Percentiles rank a stretch among this genome's conserved stretches.
These are phyloP conservation scores for Bovichtus diacanthus DNA, from an alignment of 2,797 vertebrate species.

Conservation along the genomic window DNA sequence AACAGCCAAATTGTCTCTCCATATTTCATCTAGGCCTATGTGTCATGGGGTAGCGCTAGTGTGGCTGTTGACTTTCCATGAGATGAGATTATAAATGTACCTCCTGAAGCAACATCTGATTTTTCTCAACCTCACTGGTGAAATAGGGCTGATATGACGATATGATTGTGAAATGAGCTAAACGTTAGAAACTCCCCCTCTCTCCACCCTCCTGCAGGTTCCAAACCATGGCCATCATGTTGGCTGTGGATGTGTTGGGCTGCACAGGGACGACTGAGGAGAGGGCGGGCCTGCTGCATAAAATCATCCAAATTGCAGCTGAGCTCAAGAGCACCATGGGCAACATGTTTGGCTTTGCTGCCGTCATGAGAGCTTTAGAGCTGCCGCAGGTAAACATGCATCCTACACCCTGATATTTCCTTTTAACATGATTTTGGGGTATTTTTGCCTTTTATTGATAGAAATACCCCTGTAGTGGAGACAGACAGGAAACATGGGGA, in stretches of 20 bases:
- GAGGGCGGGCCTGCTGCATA: slow-evolving; percentile 90
- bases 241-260: slow-evolving; percentile 93
- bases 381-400: slow-evolving; percentile 91
- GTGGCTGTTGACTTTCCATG: neutral
- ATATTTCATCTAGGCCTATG: neutral
- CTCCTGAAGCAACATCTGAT: neutral
- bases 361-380: slow-evolving; percentile 94
- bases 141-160: neutral
- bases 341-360: slow-evolving; percentile 95
- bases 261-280: slow-evolving; percentile 93
- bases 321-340: slow-evolving; percentile 93
- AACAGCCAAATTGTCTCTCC: neutral
- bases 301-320: slow-evolving; percentile 91
- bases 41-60: no score
- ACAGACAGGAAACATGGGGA: neutral
- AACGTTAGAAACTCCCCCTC: neutral
- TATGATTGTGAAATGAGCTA: neutral
- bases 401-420: no score
- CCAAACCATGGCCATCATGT: slow-evolving; percentile 94
- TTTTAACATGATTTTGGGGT: no score
- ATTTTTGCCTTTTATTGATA: neutral
- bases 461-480: no score
- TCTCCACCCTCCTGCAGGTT: slow-evolving; percentile 80
- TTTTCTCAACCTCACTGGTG: neutral
- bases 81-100: neutral